Base-by-base conservation (phyloP, 2,797 vertebrate genomes). In the Crypturellus tataupa region DNA sequence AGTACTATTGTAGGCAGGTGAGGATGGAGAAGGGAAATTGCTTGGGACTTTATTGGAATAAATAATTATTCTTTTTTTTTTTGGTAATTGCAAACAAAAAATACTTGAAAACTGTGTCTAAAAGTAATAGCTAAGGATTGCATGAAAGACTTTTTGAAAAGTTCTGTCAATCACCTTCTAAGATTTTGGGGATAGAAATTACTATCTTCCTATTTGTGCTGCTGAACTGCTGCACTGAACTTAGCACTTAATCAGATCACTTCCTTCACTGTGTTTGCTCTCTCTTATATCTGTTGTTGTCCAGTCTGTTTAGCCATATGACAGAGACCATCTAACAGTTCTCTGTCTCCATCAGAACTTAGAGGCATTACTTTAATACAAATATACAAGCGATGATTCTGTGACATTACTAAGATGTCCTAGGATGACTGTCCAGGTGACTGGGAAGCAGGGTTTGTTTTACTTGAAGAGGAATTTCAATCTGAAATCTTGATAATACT, bases 21-120 rank as follows among this genome's bases (percentile, higher is more conserved):
- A 90, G 95, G 93, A 95, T 42, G 82, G 68, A 86, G 82, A 87
- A 60, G 56, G 87, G 90, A 96, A 95, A 92, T 84, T 89, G 78
- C 72, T 93, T 81, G 58, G 95, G 88, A 77, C 70, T 94, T 83
- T 49, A 49, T 49, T 23, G 6, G 47, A 24, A 49, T 49, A 78
- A 95, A 72, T 80, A 86, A 85, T 94, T 95, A 84, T 86, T 85
- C 82, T 24, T 24, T 24, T 49, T 42, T 42, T 56, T 91, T 83
- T 92, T 94, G 77, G 42, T 63, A 89, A 92, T 80, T 89, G 77
- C 60, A 84, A 92, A 93, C 87, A 81, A 80, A 78, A 71, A 92
- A 69, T 47, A 39, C 72, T 81, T 79, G 76, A 78, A 67, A 85
- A 80, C 33, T 29, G 20, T 67, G 55, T 65, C 59, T 80, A 12